Evolutionary conservation across 1,140 invertebrate species (phyloP).

Genomic region (Neuroterus valhalla): DNA sequence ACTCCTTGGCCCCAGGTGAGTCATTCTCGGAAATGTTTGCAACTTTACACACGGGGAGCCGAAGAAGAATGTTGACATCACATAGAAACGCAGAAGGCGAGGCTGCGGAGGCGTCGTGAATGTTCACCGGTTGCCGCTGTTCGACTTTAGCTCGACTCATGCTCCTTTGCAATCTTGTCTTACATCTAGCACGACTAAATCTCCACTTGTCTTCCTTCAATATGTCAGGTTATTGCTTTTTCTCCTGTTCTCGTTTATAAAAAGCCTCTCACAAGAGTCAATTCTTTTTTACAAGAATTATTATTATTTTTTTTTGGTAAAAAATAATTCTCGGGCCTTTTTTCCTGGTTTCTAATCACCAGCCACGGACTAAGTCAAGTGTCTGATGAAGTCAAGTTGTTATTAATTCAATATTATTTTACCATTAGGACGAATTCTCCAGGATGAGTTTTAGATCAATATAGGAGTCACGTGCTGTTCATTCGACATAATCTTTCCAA

Average conservation of each 20-base stretch:
- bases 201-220: neutral
- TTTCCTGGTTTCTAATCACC: too few relatives aligned
- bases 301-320: too few relatives aligned
- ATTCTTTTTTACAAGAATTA: too few relatives aligned
- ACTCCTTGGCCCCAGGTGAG: constrained; percentile 20
- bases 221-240: neutral
- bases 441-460: too few relatives aligned
- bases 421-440: too few relatives aligned
- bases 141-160: constrained; percentile 5
- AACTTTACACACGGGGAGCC: neutral
- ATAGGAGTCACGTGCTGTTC: too few relatives aligned
- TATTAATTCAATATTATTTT: too few relatives aligned
- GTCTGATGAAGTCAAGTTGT: too few relatives aligned
- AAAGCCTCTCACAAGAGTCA: too few relatives aligned
- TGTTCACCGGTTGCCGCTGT: neutral
- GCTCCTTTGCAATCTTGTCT: constrained; percentile 6
- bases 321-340: too few relatives aligned
- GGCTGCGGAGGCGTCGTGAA: neutral
- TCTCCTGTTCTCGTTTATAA: neutral
- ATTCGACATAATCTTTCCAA: too few relatives aligned
- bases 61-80: constrained; percentile 2
- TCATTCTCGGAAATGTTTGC: constrained; percentile 20
- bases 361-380: too few relatives aligned
- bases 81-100: constrained; percentile 18
- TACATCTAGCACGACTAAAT: constrained; percentile 6